Base-by-base conservation (phyloP, 2,888 invertebrate genomes). In the Plagiodera versicolora region DNA sequence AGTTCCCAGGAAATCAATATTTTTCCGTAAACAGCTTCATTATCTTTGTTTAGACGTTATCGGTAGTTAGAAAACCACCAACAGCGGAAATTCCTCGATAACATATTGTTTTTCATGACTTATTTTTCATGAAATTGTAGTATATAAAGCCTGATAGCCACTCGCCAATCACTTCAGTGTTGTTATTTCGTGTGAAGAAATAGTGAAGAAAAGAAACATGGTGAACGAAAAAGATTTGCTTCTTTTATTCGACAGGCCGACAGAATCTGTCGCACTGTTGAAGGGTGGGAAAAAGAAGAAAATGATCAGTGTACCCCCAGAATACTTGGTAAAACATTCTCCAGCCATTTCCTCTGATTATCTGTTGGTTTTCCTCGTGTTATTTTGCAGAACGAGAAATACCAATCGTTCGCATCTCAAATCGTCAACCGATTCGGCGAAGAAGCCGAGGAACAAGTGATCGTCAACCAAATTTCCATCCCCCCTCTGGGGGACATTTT, bases 181-280 rank as follows among this genome's bases (percentile, higher is more conserved):
- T 32, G 11, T 8, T 32, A n/a, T n/a, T n/a, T n/a, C n/a, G n/a
- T n/a, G n/a, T n/a, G n/a, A n/a, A n/a, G 32, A 32, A 32, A 32
- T 2, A 32, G 11, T 2, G 11, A 10, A 32, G 2, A 10, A 11
- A 3, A 39, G 1, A 39, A 39, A 39, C n/a, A 39, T 39, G 39
- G 39, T 58, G 57, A 17, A 51, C 14, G 56, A 56, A 6, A n/a
- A 51, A n/a, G 48, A 63, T 20, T 45, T 66, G 9, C 78, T 88
- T 69, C 78, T 87, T 71, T 83, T 92, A 67, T 90, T 89, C 80
- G 89, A 91, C 74, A 86, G 90, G 39, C 91, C 91, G 10, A 83
- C 84, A 61, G 91, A 91, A 79, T 91, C 91, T 0, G 85, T 89
- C 61, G 91, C 90, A 79, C 85, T 89, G 8, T 46, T 52, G 65